Evolutionary conservation across 2,113 vertebrate species (phyloP), one percentile per base, ranked within the genome.

Genomic region (Cranoglanis bouderius): DNA sequence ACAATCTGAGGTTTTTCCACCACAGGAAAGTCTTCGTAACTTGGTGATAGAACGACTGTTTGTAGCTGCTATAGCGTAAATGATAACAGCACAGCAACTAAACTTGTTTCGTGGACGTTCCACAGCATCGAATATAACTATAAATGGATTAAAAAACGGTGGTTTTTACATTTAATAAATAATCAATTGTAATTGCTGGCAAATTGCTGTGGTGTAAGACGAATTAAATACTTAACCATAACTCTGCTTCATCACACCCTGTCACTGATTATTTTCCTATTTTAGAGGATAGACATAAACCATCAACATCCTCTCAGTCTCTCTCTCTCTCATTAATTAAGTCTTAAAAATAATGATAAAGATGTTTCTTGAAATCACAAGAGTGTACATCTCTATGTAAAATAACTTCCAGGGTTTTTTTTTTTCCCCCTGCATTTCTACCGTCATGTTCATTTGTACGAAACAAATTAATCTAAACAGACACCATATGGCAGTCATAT

Each of bases 391-490:
- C 40, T 46, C 2, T 21, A 51, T 46, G 14, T 46, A 19, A 51
- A 85, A 59, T 35, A 61, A 83, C 35, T 59, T 82, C 19, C 49
- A 82, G 7, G 53, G 13, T 82, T 81, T 81, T 3, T 49, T 21
- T 32, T 40, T 18, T 32, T 16, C 21, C 29, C 32, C 53, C 21
- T 12, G 13, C 53, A 26, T 46, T 57, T 61, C 35, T 51, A 75
- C 16, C 46, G n/a, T 74, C 77, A 77, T 65, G 67, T 80, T 85
- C 19, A 67, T 65, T 78, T 85, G 82, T 70, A 82, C 46, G 78
- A 82, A 88, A 84, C 67, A 84, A 84, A 84, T 84, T 59, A 65
- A 88, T 88, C 59, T 78, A 46, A 84, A 85, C 88, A 85, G 57
- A 85, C 57, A 67, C 59, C 83, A 89, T 81, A 85, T 85, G 59